phyloP scores from a whole-genome alignment of 1,140 invertebrate species.

The Callitettix versicolor region DNA sequence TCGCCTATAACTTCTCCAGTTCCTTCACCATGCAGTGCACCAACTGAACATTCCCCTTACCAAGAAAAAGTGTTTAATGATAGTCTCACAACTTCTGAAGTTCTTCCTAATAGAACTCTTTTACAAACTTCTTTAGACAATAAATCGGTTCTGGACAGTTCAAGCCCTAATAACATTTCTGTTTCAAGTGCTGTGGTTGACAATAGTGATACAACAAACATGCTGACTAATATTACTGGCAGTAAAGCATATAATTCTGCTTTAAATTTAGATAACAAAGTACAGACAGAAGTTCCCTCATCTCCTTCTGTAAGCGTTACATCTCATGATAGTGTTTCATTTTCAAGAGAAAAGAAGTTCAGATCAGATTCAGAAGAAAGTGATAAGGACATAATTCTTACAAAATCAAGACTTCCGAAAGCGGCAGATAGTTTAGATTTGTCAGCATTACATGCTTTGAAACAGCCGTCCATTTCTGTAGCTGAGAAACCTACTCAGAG shows the following conservation, averaged over 20 bases:
- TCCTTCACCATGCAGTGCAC: not conserved
- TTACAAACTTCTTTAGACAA: too few relatives aligned
- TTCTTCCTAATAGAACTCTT: too few relatives aligned
- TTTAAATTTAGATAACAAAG: too few relatives aligned
- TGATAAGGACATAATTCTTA: slow-evolving; percentile 6
- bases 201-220: too few relatives aligned
- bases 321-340: not conserved
- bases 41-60: not conserved
- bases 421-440: slow-evolving; percentile 15
- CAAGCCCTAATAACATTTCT: too few relatives aligned
- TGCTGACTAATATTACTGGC: too few relatives aligned
- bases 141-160: too few relatives aligned
- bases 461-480: slow-evolving; percentile 2
- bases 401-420: slow-evolving; percentile 17
- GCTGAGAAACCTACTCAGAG: slow-evolving; percentile 12
- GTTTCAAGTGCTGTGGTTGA: too few relatives aligned
- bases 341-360: not conserved
- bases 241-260: too few relatives aligned
- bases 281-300: too few relatives aligned
- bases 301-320: not conserved
- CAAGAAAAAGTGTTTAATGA: too few relatives aligned
- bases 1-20: slow-evolving; percentile 1
- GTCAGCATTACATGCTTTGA: slow-evolving; percentile 7
- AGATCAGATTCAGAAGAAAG: slow-evolving; percentile 17
- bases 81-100: too few relatives aligned